A percentile compares a stretch with the other conserved stretches of the same genome.
These are phyloP conservation scores for Nymphalis urticae DNA, from an alignment of 2,888 invertebrate genomes.

Conservation along the genomic window DNA sequence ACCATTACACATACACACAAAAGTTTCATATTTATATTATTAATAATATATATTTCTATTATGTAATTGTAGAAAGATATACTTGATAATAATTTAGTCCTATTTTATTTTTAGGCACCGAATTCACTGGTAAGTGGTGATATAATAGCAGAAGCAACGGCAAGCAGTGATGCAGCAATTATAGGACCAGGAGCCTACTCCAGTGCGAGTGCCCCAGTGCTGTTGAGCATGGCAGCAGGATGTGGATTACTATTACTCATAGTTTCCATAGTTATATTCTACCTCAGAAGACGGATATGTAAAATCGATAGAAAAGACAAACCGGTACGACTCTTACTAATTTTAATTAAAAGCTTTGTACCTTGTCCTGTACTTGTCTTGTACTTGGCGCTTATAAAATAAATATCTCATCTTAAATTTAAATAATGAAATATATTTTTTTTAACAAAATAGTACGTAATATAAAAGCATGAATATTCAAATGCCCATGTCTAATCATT, in stretches of 20 bases:
- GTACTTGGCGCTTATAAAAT: conserved; percentile 10
- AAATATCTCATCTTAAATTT: conserved; percentile 11
- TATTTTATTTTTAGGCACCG: conserved; percentile 49
- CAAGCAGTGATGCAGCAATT: conserved; percentile 51
- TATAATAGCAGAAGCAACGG: conserved; percentile 52
- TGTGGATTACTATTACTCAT: conserved; percentile 58
- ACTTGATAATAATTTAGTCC: neutral
- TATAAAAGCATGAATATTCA: neutral
- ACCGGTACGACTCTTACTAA: conserved; percentile 56
- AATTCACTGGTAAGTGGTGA: conserved; percentile 57
- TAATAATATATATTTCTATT: too few species aligned
- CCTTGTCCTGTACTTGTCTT: conserved; percentile 12
- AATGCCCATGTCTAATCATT: neutral
- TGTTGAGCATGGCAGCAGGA: conserved; percentile 47
- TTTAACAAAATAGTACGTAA: too few species aligned
- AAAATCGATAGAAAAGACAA: conserved; percentile 69
- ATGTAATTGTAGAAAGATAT: too few species aligned
- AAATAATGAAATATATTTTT: neutral
- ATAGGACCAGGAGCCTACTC: conserved; percentile 50
- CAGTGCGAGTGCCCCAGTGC: conserved; percentile 54
- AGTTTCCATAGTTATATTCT: conserved; percentile 54
- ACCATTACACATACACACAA: too few species aligned
- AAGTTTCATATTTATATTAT: too few species aligned
- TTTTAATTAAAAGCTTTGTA: conserved; percentile 13
- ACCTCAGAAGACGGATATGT: conserved; percentile 63